Base-by-base conservation (phyloP, 2,888 invertebrate genomes). In the Eustalomyia histrio region DNA sequence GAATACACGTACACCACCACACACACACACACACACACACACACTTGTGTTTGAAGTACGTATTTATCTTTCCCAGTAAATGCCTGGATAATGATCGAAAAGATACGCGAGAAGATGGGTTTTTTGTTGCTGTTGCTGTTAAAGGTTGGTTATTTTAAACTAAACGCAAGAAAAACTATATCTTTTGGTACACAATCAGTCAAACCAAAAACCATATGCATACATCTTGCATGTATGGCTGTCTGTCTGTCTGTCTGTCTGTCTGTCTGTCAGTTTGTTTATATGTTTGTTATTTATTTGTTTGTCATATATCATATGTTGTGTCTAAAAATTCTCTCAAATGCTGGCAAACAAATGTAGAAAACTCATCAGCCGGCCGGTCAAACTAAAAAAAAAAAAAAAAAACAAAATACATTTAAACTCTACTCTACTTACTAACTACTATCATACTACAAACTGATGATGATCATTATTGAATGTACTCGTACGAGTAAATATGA, bases 241-340 rank as follows among this genome's bases (percentile, higher is more conserved):
- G 53, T 52, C 60, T 67, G 50, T 76, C 58, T 69, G 68, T 76
- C 47, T 53, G 53, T 52, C 60, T 67, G 50, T 76, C 58, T 69
- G 68, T 76, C 21, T 55, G 58, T 33, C 72, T 68, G 68, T 72
- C 68, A 61, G 55, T 80, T 69, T 55, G 64, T 73, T 73, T 76
- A 47, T 68, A 58, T 76, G 69, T 75, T 69, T 67, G 43, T 80
- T 76, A 73, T 80, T 80, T 81, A 81, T 81, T 78, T 78, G 69
- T 76, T 74, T 81, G 76, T 78, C 76, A 76, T 81, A 64, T 76
- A 76, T 80, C 80, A 73, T 74, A 21, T 74, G 76, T 65, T 63
- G 6, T 14, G 12, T 57, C 43, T 53, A 60, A 53, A 74, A 50
- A 17, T 57, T 73, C 67, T 69, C 52, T 72, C 14, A 64, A 69